phyloP scores from a whole-genome alignment of 2,113 vertebrate species.

The Podarcis muralis region DNA sequence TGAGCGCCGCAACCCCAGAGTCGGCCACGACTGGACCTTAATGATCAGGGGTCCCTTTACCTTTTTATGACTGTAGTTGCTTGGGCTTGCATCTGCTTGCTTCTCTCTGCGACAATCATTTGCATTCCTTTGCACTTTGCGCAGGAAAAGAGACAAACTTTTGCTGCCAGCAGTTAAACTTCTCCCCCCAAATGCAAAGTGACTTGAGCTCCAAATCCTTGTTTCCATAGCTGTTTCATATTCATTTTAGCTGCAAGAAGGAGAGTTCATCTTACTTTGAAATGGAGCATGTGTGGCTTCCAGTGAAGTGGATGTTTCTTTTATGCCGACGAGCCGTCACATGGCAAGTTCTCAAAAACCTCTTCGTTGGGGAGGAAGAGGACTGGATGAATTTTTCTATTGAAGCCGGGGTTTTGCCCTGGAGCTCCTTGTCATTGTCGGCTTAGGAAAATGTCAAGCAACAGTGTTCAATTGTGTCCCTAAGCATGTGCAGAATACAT shows the following conservation, averaged over 20 bases:
- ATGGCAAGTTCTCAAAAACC: constrained; percentile 33
- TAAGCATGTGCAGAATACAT: background rate
- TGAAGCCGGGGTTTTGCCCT: background rate
- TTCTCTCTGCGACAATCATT: background rate
- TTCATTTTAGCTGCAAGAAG: constrained; percentile 13
- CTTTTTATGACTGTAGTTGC: no score
- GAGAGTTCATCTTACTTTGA: constrained; percentile 32
- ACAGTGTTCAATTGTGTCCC: background rate
- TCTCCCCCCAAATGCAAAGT: background rate
- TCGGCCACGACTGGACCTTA: no score
- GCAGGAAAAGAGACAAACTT: background rate
- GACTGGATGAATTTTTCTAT: no score
- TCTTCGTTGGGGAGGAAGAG: background rate
- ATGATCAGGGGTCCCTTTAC: no score
- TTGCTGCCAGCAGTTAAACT: background rate
- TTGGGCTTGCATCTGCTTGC: background rate
- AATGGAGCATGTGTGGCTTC: constrained; percentile 24
- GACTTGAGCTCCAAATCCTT: background rate
- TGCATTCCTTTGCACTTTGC: background rate
- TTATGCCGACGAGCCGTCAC: constrained; percentile 30
- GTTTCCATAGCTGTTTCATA: background rate
- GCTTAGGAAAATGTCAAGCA: constrained; percentile 13
- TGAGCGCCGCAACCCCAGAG: no score
- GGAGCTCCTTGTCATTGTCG: background rate
- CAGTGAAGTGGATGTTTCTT: constrained; percentile 25